phyloP scores from a whole-genome alignment of 2,888 invertebrate genomes.

The Cephus nigrinus region DNA sequence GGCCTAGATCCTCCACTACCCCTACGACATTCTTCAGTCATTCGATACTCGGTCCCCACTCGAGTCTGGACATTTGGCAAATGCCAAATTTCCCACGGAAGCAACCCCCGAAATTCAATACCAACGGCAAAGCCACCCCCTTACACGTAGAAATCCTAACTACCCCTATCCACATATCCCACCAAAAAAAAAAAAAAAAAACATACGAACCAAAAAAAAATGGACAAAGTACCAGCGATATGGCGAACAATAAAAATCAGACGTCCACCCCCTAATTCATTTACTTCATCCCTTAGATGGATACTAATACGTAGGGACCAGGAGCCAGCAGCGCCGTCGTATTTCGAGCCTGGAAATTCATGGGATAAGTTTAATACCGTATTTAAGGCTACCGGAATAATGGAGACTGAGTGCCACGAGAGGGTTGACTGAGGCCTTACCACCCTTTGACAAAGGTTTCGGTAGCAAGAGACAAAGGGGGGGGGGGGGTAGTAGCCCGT shows the following conservation, averaged over 20 bases:
- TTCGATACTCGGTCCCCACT: too few species aligned
- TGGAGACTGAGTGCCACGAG: not conserved
- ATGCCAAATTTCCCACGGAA: too few species aligned
- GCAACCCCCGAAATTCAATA: too few species aligned
- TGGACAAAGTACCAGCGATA: not conserved
- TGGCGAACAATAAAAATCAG: not conserved
- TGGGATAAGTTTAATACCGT: not conserved
- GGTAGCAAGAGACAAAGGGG: not conserved
- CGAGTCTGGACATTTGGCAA: too few species aligned
- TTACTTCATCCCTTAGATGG: not conserved
- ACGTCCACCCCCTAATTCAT: not conserved
- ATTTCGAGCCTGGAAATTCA: not conserved
- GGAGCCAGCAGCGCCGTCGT: not conserved
- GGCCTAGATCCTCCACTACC: too few species aligned
- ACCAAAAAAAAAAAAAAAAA: too few species aligned
- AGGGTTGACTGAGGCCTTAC: not conserved
- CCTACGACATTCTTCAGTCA: too few species aligned
- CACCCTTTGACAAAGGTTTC: not conserved
- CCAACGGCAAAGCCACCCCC: not conserved
- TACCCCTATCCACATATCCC: not conserved
- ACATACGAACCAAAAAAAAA: not conserved
- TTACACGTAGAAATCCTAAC: not conserved
- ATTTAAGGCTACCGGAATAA: not conserved
- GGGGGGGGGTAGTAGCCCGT: not conserved
- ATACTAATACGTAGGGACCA: not conserved